Evolutionary conservation across 2,888 invertebrate genomes (phyloP).

Genomic region (Oasisia sp.): DNA sequence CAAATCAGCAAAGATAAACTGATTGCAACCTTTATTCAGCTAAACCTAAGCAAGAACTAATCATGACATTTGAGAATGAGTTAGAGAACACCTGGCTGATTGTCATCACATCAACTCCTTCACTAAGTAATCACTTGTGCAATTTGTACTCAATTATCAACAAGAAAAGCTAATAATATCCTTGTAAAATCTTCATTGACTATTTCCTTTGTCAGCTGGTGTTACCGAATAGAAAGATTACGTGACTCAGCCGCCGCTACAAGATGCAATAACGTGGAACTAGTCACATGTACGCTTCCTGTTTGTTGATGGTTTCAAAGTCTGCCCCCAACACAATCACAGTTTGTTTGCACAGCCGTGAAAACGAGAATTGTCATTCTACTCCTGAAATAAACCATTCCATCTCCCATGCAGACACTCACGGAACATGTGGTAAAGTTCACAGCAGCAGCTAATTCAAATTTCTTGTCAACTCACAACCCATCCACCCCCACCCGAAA

Average conservation of each 20-base stretch:
- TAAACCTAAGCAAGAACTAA: background rate
- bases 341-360: background rate
- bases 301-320: background rate
- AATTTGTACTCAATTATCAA: background rate
- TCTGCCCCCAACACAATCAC: background rate
- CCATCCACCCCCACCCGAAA: background rate
- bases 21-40: background rate
- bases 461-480: background rate
- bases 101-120: background rate
- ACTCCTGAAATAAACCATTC: background rate
- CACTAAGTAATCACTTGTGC: background rate
- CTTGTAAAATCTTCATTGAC: background rate
- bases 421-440: constrained; percentile 8
- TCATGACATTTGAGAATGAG: background rate
- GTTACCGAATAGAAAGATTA: background rate
- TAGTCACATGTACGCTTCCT: background rate
- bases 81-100: background rate
- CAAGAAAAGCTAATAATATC: background rate
- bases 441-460: background rate
- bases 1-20: background rate
- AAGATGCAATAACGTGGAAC: background rate
- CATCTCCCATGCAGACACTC: background rate
- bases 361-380: background rate
- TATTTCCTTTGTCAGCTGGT: background rate
- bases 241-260: background rate